phyloP scores from a whole-genome alignment of 2,888 invertebrate genomes.

The Callyntrura sp. region DNA sequence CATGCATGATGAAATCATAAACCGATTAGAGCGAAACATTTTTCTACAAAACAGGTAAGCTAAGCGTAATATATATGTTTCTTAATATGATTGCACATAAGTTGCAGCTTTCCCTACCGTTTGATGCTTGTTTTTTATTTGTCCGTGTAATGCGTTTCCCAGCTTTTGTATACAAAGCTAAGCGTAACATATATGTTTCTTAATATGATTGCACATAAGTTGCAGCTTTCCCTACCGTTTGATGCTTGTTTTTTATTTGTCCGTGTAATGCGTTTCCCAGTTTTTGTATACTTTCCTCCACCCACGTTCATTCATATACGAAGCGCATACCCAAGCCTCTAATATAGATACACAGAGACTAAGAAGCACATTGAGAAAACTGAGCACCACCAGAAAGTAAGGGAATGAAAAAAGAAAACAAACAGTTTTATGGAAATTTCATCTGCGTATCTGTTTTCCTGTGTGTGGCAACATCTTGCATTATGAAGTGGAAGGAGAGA shows the following conservation, averaged over 20 bases:
- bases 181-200: not conserved
- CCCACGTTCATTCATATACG: not conserved
- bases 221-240: conserved; percentile 15
- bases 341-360: not conserved
- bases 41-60: conserved; percentile 28
- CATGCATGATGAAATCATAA: conserved; percentile 60
- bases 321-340: not conserved
- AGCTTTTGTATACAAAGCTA: no score
- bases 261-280: not conserved
- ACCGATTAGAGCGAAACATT: conserved; percentile 50
- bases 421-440: conserved; percentile 61
- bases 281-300: no score
- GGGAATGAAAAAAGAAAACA: conserved; percentile 43
- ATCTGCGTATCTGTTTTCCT: conserved; percentile 48
- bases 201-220: conserved; percentile 23
- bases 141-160: not conserved
- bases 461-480: conserved; percentile 68
- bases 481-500: conserved; percentile 69
- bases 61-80: not conserved
- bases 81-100: conserved; percentile 20
- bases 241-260: conserved; percentile 43
- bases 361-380: not conserved
- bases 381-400: not conserved
- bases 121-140: conserved; percentile 44
- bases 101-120: conserved; percentile 15